Evolutionary conservation across 2,113 vertebrate genomes (phyloP), one percentile per base, ranked within the genome.

Genomic region (Mus pahari): DNA sequence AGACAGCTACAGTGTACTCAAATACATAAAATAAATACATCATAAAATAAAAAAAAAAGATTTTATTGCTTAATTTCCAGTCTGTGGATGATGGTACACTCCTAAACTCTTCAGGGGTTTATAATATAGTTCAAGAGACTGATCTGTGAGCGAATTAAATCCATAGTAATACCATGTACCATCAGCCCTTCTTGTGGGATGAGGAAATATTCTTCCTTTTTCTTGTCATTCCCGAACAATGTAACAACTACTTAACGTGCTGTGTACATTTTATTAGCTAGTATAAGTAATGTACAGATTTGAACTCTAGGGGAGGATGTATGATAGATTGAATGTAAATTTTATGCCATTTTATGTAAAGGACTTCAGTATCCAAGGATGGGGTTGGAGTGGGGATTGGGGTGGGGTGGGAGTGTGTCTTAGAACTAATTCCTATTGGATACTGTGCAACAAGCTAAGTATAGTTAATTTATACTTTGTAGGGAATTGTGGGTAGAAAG

Each of bases 141-240:
- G 50, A 88, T 95, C 12, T 78, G 71, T 68, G 53, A 92, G 62
- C 22, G 74, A 53, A 78, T 93, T n/a, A 90, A 58, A 79, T 58
- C 16, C 17, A 66, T 73, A 17, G 17, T 33, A 88, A 60, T 91
- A 70, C 31, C 13, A 71, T 84, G 13, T 36, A 60, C 7, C 16
- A 8, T 60, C 50, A 70, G 24, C 7, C 7, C 20, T 79, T 28
- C 50, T 17, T 55, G 28, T 79, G 68, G 68, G 33, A 60, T 16
- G 79, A 39, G 28, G 45, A 33, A 24, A n/a, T 22, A 60, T 8
- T 16, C 31, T 26, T 42, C 20, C 39, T n/a, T 55, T 84, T 75
- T 53, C 19, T 78, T 42, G 26, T 71, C 39, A 78, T 86, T 91
- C 24, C 16, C 11, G 14, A 50, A 70, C 73, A 77, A 39, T 78